These are phyloP conservation scores for Dipodomys spectabilis DNA, from an alignment of 2,113 vertebrate species.

Conservation along the genomic window DNA sequence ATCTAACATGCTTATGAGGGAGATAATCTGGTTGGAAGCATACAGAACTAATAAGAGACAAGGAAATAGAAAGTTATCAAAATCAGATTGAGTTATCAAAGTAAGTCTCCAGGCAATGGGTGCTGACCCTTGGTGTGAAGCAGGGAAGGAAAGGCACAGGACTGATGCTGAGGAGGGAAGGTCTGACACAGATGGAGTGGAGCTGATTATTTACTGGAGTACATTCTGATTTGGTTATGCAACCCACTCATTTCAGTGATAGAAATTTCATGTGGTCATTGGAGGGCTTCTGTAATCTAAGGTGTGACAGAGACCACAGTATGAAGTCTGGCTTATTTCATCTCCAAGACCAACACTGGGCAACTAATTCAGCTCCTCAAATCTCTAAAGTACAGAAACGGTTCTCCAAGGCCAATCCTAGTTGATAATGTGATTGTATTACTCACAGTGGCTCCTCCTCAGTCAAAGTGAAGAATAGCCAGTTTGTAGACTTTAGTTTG, in stretches of 20 bases:
- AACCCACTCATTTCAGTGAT: not conserved
- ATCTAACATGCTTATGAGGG: not conserved
- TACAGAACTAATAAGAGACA: not conserved
- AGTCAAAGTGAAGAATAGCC: not conserved
- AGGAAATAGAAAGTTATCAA: not conserved
- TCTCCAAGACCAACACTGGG: not conserved
- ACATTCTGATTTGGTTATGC: not conserved
- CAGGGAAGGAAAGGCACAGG: not conserved
- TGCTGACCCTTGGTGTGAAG: not conserved
- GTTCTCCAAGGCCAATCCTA: not conserved
- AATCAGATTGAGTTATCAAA: not conserved
- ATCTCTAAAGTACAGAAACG: not conserved
- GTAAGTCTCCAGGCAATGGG: not conserved
- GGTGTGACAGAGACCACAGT: not conserved
- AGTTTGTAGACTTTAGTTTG: not conserved
- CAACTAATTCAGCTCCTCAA: not conserved
- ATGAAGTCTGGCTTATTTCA: not conserved
- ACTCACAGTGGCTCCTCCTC: not conserved
- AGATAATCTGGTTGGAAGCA: not conserved
- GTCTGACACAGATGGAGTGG: not conserved
- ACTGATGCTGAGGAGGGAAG: not conserved
- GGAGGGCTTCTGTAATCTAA: not conserved
- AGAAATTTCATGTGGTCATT: not conserved
- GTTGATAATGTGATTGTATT: not conserved
- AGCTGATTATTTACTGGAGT: not conserved